A percentile compares a stretch with the other conserved stretches of the same genome.
Conservation (phyloP, 2,113 vertebrate species). For the Ranitomeya imitator region DNA sequence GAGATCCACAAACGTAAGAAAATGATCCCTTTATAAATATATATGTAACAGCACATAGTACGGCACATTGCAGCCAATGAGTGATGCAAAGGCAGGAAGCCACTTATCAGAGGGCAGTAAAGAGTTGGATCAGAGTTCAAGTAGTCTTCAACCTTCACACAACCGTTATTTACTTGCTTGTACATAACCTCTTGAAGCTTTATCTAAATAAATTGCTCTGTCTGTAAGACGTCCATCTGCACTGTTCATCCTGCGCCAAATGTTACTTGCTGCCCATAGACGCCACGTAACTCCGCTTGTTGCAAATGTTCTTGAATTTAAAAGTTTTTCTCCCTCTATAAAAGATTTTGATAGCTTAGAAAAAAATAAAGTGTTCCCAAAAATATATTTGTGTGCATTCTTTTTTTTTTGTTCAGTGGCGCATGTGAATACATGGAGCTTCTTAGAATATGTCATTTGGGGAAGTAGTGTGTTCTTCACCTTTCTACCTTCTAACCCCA, state of each 20-base stretch:
- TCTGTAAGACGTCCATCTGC: neutral
- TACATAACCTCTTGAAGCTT: neutral
- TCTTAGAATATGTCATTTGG: no score
- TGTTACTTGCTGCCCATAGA: neutral
- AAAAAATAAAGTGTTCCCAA: no score
- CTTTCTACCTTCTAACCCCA: no score
- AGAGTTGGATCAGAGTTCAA: neutral
- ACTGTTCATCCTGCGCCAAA: neutral
- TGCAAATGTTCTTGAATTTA: neutral
- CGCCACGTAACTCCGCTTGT: no score
- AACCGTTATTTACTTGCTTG: neutral
- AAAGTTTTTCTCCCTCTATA: neutral
- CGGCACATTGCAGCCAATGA: neutral
- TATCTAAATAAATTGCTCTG: neutral
- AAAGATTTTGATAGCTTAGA: no score
- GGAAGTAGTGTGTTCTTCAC: no score
- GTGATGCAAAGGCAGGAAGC: neutral
- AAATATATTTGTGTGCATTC: no score
- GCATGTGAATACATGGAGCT: no score
- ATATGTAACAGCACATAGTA: neutral
- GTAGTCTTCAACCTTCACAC: slow-evolving; percentile 12
- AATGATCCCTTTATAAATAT: no score
- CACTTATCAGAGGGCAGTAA: neutral
- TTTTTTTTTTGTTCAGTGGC: no score
- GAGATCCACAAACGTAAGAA: no score